A percentile compares a stretch with the other conserved stretches of the same genome.
These are phyloP conservation scores for Ancistrus triradiatus DNA, from an alignment of 2,113 vertebrate species.

Conservation along the genomic window DNA sequence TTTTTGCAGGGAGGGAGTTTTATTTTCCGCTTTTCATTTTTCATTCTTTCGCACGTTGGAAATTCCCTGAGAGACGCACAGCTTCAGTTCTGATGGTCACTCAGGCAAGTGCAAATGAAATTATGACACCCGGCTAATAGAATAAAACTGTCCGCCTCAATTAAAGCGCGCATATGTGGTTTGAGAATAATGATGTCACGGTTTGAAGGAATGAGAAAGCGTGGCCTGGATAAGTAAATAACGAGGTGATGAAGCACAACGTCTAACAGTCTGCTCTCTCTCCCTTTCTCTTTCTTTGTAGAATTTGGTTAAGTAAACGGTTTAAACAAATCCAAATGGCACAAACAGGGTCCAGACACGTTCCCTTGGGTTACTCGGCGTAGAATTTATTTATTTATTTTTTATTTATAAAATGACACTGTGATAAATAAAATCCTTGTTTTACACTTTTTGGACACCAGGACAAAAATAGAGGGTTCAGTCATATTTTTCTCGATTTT, in stretches of 20 bases:
- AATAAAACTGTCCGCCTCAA: conserved; percentile 37
- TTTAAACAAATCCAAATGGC: conserved; percentile 17
- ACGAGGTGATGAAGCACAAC: background rate
- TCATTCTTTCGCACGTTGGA: conserved; percentile 12
- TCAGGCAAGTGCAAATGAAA: conserved; percentile 42
- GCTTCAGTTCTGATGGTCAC: conserved; percentile 37
- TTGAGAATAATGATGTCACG: conserved; percentile 11
- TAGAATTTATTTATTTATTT: no score
- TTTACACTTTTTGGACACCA: no score
- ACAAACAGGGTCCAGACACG: conserved; percentile 11
- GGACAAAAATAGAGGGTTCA: no score
- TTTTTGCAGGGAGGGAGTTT: no score
- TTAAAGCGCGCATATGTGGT: conserved; percentile 17
- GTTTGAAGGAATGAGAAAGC: background rate
- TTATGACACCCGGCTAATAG: conserved; percentile 38
- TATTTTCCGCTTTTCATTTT: conserved; percentile 6
- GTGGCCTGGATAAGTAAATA: background rate
- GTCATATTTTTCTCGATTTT: no score
- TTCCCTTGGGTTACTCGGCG: conserved; percentile 4
- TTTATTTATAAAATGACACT: no score
- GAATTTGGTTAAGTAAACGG: conserved; percentile 2
- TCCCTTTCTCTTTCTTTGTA: background rate
- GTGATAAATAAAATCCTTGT: conserved; percentile 9
- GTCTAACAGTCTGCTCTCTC: background rate
- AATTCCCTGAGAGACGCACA: conserved; percentile 30